Conservation (phyloP, 2,888 invertebrate genomes). For the Noctua janthe region DNA sequence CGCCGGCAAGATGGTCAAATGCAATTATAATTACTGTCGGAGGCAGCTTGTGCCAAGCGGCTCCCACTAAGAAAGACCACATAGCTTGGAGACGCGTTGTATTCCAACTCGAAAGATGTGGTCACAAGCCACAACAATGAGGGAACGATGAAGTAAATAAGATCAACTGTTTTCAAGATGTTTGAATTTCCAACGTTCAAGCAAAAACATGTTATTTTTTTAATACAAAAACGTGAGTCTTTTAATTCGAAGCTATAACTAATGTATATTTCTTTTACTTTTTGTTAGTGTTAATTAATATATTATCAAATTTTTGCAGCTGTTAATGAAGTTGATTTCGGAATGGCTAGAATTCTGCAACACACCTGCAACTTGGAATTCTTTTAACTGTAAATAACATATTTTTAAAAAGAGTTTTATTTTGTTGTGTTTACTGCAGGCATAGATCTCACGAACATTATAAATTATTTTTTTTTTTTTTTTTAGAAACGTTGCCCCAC, state of each 20-base stretch:
- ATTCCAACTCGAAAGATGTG: not conserved
- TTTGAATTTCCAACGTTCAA: not conserved
- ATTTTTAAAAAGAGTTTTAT: not conserved
- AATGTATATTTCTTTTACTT: too few relatives aligned
- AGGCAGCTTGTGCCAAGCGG: slow-evolving; percentile 1
- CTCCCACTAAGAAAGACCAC: not conserved
- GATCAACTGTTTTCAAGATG: not conserved
- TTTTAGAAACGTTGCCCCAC: too few relatives aligned
- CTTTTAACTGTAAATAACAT: not conserved
- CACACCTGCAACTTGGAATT: not conserved
- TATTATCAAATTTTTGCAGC: not conserved
- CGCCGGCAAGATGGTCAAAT: not conserved
- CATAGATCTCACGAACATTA: not conserved
- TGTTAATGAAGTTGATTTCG: not conserved
- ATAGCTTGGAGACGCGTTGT: not conserved
- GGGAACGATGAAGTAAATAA: slow-evolving; percentile 1
- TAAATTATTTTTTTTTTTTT: too few relatives aligned
- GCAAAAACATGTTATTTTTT: not conserved
- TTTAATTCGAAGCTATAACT: too few relatives aligned
- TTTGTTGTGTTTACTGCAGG: not conserved
- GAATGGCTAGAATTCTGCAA: not conserved
- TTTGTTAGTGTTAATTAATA: not conserved
- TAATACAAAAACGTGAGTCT: too few relatives aligned
- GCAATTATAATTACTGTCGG: slow-evolving; percentile 1
- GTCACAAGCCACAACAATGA: not conserved